Percentiles rank a stretch among this genome's conserved stretches.
These are phyloP conservation scores for Coreoperca whiteheadi DNA, from an alignment of 2,113 vertebrate species.

Conservation along the genomic window DNA sequence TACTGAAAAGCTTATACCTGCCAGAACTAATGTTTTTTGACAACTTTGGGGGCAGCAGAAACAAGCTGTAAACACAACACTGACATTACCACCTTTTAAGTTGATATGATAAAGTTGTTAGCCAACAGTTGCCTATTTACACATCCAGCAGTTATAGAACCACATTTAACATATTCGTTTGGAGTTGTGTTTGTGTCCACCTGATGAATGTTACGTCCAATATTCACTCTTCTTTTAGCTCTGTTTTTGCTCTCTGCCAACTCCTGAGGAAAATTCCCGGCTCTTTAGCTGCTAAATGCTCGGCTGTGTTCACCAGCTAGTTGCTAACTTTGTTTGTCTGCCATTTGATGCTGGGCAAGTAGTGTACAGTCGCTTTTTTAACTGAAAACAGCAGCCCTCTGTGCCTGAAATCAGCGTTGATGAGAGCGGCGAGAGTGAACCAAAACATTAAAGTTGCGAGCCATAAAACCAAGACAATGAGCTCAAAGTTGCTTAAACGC, in stretches of 20 bases:
- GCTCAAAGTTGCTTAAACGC: not conserved
- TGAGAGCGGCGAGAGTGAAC: not conserved
- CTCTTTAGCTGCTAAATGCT: not conserved
- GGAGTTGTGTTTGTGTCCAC: not conserved
- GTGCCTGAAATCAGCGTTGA: not conserved
- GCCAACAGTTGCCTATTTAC: too few relatives aligned
- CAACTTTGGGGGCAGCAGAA: conserved; percentile 3
- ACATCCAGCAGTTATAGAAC: too few relatives aligned
- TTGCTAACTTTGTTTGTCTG: not conserved
- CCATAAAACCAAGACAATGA: not conserved
- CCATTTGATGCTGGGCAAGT: not conserved
- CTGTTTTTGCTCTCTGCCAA: not conserved
- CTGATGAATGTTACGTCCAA: not conserved
- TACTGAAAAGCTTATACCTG: not conserved
- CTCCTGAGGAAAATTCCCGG: not conserved
- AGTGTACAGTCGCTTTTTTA: too few relatives aligned
- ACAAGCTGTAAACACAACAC: not conserved
- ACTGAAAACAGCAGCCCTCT: not conserved
- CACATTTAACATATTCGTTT: too few relatives aligned
- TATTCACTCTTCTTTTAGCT: not conserved
- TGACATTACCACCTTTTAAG: not conserved
- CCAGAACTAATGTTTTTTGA: not conserved
- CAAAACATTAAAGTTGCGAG: not conserved
- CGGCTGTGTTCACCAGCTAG: too few relatives aligned
- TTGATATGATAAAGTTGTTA: not conserved